Base-by-base conservation (phyloP, 1,140 invertebrate genomes). In the Charaxes varanes region DNA sequence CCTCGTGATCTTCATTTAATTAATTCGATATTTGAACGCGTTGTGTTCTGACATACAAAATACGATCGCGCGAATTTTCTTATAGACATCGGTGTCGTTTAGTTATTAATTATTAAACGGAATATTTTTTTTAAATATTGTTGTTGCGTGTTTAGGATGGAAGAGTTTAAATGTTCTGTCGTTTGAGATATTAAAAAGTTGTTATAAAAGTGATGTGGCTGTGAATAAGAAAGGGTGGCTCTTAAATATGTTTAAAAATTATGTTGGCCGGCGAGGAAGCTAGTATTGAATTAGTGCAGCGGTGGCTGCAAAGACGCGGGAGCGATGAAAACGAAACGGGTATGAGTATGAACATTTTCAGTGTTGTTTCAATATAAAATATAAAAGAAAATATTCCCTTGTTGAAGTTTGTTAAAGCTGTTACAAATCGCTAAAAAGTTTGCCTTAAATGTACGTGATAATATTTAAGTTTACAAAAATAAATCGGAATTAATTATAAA, bases 181-280 rank as follows among this genome's bases (percentile, higher is more conserved):
- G n/a, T n/a, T n/a, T n/a, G n/a, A n/a, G n/a, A n/a, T n/a, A n/a
- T n/a, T n/a, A n/a, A n/a, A n/a, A n/a, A n/a, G n/a, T 11, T 12
- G 8, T 8, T 4, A 26, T 10, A 12, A 17, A 6, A 6, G 2
- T 11, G 4, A 34, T 34, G 34, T 16, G 14, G 4, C 1, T 7
- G 0, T 34, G 12, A 21, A 35, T 23, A 7, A 32, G 41, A 35
- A 34, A 32, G 13, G 28, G 41, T 35, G 23, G 2, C 21, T 14
- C 31, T 30, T 32, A 40, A 41, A 50, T 38, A 30, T 77, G 77
- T 70, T 33, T 49, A 57, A 57, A 21, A 52, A 70, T 61, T 41
- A 81, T 78, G 73, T 63, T 81, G 60, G 73, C 72, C 58, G 59
- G 70, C 45, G 63, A 81, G 45, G 76, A 80, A 52, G 55, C 69